These are phyloP conservation scores for Lytechinus variegatus DNA, from an alignment of 35 echinoderm and acorn worm genomes.

Conservation along the genomic window DNA sequence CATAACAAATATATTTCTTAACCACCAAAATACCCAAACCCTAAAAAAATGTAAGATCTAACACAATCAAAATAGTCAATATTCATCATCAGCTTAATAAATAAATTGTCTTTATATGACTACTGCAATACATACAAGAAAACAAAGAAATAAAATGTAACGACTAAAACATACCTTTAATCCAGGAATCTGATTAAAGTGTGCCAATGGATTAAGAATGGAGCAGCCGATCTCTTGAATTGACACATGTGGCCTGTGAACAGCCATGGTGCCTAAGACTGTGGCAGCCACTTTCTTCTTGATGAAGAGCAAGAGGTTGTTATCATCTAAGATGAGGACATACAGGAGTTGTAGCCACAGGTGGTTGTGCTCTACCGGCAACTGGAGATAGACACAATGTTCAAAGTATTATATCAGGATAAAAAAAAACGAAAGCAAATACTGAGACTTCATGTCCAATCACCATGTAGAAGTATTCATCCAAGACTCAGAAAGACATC, in stretches of 20 bases:
- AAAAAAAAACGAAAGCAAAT: neutral
- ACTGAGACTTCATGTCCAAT: neutral
- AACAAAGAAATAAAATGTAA: too few relatives aligned
- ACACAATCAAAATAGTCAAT: too few relatives aligned
- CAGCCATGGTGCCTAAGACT: constrained; percentile 92
- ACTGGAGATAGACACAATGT: constrained; percentile 47
- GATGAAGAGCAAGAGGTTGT: constrained; percentile 62
- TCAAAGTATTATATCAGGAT: neutral
- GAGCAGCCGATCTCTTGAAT: constrained; percentile 87
- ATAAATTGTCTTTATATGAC: too few relatives aligned
- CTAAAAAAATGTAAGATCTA: too few relatives aligned
- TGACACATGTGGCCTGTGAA: constrained; percentile 60
- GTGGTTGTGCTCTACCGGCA: constrained; percentile 84
- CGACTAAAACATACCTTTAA: constrained; percentile 70
- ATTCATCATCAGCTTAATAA: too few relatives aligned
- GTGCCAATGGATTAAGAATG: constrained; percentile 73
- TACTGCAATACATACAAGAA: too few relatives aligned
- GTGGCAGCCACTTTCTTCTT: constrained; percentile 88
- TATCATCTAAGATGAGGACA: constrained; percentile 60
- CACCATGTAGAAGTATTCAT: neutral
- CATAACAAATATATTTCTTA: too few relatives aligned
- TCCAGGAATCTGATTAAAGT: constrained; percentile 75
- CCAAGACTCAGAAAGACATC: neutral
- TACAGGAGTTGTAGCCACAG: constrained; percentile 86
- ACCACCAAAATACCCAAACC: too few relatives aligned